Evolutionary conservation across 2,797 vertebrate genomes (phyloP), one percentile per base, ranked within the genome.

Genomic region (Botia almorhae): DNA sequence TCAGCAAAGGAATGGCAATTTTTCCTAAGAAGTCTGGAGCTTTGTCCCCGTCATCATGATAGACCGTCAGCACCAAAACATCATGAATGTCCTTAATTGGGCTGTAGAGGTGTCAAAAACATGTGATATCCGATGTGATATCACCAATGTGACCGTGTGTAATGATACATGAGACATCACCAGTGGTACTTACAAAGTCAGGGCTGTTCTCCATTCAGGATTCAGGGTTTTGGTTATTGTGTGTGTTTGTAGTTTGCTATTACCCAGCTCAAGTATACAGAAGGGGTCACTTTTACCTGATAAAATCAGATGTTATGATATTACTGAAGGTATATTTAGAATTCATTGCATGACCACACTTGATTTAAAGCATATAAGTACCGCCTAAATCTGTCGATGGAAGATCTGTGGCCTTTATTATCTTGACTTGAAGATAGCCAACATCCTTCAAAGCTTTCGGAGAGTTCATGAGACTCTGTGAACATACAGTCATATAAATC

Each of bases 41-140:
- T 89, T 96, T 98, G 88, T 99, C 98, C 88, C 96, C 95, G 87
- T 97, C 97, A 90, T 99, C 98, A 87, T 98, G 96, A 77, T 96
- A 93, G 48, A 99, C 94, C 11, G 95, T 97, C 87, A 99, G 90
- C 87, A 96, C 95, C 12, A 99, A 77, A 73, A 96, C 93, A 63
- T 98, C 96, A 1, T 97, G 95, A 82, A 99, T 95, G 87, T 99
- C 98, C 90, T 96, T 99, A 88, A 99, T 90, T 39, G 96, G 97
- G 78, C 98, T 99, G 86, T 14, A 91, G 91, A 11, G 82, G 39
- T 26, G 26, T 82, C 86, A 85, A 87, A 16, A 46, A 2, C 68
- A 46, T 29, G 64, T n/a, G 19, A 56, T n/a, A 63, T 70, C 23
- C 11, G 16, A 13, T 46, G 19, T 1, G 43, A 21, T 5, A 21